Conservation (phyloP, 2,888 invertebrate genomes). For the Arge pagana region DNA sequence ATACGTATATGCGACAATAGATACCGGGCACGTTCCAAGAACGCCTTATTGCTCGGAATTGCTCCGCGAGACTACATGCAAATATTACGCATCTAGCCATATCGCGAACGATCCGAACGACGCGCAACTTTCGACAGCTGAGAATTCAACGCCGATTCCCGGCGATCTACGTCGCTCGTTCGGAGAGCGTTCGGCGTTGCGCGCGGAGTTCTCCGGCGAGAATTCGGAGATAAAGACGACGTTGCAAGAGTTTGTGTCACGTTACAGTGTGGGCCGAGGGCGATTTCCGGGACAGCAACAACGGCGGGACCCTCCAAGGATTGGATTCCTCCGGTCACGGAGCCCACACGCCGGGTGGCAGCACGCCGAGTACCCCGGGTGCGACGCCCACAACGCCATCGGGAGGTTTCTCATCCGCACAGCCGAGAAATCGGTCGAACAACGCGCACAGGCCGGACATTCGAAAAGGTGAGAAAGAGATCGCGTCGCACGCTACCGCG, state of each 20-base stretch:
- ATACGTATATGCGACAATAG: no score
- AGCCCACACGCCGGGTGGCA: constrained; percentile 53
- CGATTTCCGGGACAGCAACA: constrained; percentile 83
- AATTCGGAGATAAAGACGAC: constrained; percentile 45
- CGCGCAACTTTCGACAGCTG: no score
- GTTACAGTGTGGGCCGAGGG: constrained; percentile 89
- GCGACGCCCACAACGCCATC: constrained; percentile 52
- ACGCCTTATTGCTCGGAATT: no score
- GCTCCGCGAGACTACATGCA: no score
- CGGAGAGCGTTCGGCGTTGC: no score
- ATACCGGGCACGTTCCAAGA: no score
- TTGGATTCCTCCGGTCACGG: constrained; percentile 59
- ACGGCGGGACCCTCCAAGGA: constrained; percentile 65
- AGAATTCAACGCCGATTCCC: no score
- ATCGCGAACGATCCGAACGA: no score
- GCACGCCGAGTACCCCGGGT: constrained; percentile 70
- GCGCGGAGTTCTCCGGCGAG: no score
- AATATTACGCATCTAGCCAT: no score
- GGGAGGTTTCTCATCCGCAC: constrained; percentile 50
- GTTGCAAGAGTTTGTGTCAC: constrained; percentile 48
- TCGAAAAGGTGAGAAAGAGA: constrained; percentile 66
- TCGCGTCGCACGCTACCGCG: background rate
- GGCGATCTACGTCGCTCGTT: no score
- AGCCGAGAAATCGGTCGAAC: constrained; percentile 59
- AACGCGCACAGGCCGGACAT: constrained; percentile 47